Conservation (phyloP, 2,113 vertebrate genomes). For the Perccottus glenii region DNA sequence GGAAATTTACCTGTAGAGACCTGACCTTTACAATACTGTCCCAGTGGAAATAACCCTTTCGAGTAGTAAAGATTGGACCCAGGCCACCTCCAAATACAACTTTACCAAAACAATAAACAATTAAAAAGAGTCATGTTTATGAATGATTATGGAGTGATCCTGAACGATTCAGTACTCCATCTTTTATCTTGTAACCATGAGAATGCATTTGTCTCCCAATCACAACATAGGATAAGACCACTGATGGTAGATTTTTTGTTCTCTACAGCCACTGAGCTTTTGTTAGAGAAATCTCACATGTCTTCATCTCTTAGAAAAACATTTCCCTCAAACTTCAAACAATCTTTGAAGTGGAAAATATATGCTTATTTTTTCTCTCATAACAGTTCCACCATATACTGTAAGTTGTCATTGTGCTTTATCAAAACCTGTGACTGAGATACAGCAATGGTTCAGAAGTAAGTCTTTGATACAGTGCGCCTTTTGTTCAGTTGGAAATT, state of each 20-base stretch:
- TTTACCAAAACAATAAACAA: too few species aligned
- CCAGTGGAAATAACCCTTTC: too few species aligned
- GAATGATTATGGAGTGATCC: too few species aligned
- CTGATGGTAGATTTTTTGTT: neutral
- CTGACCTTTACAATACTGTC: too few species aligned
- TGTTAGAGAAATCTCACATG: neutral
- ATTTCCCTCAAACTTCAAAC: constrained; percentile 5
- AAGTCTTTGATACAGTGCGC: neutral
- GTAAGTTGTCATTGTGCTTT: constrained; percentile 38
- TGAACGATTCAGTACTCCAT: too few species aligned
- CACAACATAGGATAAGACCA: neutral
- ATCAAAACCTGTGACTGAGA: neutral
- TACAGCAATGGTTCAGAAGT: neutral
- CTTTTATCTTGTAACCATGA: too few species aligned
- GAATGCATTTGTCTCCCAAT: neutral
- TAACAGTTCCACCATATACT: constrained; percentile 15
- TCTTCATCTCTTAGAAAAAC: constrained; percentile 2
- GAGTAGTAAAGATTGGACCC: too few species aligned
- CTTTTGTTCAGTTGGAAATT: constrained; percentile 18
- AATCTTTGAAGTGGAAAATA: constrained; percentile 64
- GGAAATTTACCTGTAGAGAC: too few species aligned
- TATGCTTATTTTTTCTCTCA: constrained; percentile 25
- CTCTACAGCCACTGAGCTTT: neutral
- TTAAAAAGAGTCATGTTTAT: too few species aligned
- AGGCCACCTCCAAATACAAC: too few species aligned